phyloP scores from a whole-genome alignment of 2,797 vertebrate genomes.

The Falco berigora region DNA sequence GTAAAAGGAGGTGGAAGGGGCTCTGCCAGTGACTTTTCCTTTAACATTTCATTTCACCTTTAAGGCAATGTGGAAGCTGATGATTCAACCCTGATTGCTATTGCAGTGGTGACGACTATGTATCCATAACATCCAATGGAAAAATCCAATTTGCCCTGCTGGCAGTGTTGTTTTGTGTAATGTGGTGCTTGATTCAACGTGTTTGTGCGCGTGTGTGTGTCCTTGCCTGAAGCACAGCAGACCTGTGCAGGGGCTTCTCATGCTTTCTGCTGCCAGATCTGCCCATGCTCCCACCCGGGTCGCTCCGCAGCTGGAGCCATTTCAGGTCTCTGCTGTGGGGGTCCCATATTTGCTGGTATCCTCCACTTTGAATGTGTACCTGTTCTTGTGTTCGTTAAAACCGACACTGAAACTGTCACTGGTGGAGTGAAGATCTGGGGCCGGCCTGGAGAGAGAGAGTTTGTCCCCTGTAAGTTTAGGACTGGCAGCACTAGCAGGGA shows the following conservation, averaged over 20 bases:
- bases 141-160: not conserved
- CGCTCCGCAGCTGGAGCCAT: fast-evolving
- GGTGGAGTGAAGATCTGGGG: not conserved
- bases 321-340: not conserved
- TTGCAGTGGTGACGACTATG: not conserved
- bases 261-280: not conserved
- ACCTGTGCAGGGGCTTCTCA: fast-evolving
- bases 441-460: not conserved
- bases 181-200: not conserved
- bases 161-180: not conserved
- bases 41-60: not conserved
- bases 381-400: not conserved
- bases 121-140: not conserved
- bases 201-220: not conserved
- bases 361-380: not conserved
- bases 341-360: fast-evolving
- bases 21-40: not conserved
- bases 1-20: not conserved
- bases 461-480: not conserved
- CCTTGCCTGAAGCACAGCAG: not conserved
- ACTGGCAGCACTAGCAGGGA: not conserved
- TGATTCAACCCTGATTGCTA: not conserved
- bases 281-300: not conserved
- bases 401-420: not conserved
- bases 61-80: not conserved